Conservation (phyloP, 2,113 vertebrate genomes). For the Semnopithecus entellus region DNA sequence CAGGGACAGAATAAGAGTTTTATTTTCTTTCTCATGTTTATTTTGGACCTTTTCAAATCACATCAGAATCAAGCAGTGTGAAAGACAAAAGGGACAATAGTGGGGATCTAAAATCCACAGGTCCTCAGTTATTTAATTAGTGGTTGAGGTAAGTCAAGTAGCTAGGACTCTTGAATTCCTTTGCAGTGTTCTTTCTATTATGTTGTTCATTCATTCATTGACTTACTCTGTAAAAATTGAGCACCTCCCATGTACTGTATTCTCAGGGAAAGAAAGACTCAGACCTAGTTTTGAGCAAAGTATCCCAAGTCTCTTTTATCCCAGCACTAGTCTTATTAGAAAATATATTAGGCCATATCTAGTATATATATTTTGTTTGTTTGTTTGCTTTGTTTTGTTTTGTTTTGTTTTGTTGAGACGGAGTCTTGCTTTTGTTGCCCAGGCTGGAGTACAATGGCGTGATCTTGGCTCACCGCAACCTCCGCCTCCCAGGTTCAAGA, state of each 20-base stretch:
- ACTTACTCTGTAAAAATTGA: neutral
- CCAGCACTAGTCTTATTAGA: neutral
- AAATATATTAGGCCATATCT: neutral
- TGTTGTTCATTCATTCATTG: neutral
- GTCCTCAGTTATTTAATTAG: neutral
- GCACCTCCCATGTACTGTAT: neutral
- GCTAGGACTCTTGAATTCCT: neutral
- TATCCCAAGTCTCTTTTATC: neutral
- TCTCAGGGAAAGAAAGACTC: neutral
- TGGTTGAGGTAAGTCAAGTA: neutral
- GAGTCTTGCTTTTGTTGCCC: no score
- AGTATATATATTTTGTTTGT: neutral
- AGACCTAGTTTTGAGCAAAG: neutral
- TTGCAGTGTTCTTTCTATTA: neutral
- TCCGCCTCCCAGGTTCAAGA: no score
- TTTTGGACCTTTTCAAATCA: neutral
- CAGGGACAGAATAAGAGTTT: neutral
- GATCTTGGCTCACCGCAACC: no score
- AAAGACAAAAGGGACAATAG: neutral
- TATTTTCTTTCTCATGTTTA: neutral
- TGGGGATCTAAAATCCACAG: neutral
- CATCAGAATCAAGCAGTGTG: neutral
- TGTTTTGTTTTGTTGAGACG: no score
- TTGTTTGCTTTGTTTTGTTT: no score
- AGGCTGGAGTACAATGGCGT: no score